A percentile compares a stretch with the other conserved stretches of the same genome.
phyloP scores from a whole-genome alignment of 1,140 invertebrate genomes.

The Apis laboriosa region DNA sequence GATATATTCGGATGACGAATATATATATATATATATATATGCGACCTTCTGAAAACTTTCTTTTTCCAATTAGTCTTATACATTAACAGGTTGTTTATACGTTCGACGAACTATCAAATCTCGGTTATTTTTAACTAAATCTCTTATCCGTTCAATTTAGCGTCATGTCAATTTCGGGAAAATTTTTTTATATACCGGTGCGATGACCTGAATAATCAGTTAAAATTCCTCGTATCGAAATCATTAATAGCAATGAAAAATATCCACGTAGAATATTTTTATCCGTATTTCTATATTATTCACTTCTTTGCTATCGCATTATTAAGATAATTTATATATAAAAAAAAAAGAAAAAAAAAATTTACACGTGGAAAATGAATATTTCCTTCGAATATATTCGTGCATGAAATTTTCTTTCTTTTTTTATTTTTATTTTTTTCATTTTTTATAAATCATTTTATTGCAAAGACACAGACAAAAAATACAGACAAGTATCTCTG shows the following conservation, averaged over 20 bases:
- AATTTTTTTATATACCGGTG: not conserved
- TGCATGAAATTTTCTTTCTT: too few species aligned
- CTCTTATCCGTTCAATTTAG: not conserved
- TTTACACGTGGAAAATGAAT: too few species aligned
- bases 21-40: not conserved
- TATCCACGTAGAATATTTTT: not conserved
- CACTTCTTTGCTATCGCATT: too few species aligned
- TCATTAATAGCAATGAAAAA: not conserved
- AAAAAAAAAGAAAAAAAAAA: too few species aligned
- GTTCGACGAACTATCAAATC: not conserved
- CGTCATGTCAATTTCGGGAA: not conserved
- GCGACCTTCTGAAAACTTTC: slow-evolving; percentile 56
- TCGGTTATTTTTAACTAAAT: not conserved
- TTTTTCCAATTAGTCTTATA: slow-evolving; percentile 26
- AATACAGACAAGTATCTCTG: not conserved
- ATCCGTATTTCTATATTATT: too few species aligned
- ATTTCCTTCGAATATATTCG: too few species aligned
- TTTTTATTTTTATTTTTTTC: too few species aligned
- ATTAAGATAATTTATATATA: too few species aligned
- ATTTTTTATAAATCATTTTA: too few species aligned
- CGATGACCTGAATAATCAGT: not conserved
- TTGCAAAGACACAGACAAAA: too few species aligned
- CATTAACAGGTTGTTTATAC: slow-evolving; percentile 15
- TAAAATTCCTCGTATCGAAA: not conserved
- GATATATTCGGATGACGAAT: not conserved